Conservation (phyloP, 53 echinoderm and acorn worm genomes). For the Echinometra lucunter region DNA sequence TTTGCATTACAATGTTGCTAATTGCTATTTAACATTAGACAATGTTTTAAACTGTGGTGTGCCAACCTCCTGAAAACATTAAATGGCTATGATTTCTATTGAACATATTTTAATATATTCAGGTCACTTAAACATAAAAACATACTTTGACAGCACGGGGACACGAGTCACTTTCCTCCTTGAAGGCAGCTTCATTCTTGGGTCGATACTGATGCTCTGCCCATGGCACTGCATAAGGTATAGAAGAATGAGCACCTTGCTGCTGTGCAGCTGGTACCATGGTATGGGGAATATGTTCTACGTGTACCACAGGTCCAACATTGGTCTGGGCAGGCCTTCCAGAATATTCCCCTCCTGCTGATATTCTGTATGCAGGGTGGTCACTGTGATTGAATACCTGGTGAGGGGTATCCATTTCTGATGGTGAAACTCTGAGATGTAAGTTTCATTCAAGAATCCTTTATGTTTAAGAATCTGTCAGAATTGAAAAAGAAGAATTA, state of each 20-base stretch:
- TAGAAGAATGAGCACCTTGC: neutral
- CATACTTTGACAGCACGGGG: neutral
- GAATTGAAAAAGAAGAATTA: neutral
- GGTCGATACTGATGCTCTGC: neutral
- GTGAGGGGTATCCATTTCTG: neutral
- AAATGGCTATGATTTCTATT: no score
- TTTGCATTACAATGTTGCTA: no score
- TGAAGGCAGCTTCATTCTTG: neutral
- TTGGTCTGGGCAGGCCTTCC: slow-evolving; percentile 10
- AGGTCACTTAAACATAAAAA: neutral
- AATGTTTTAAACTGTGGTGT: no score
- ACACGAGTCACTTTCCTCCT: neutral
- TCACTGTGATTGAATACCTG: slow-evolving; percentile 23
- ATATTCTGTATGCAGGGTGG: slow-evolving; percentile 17
- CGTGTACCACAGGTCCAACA: neutral
- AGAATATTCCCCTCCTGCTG: neutral
- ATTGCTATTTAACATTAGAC: no score
- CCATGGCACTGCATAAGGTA: neutral
- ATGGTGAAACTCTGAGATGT: neutral
- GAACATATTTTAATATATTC: neutral
- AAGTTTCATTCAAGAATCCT: neutral
- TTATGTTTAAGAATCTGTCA: neutral
- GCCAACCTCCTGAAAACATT: no score
- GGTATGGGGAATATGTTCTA: neutral
- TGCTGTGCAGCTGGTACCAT: neutral